Evolutionary conservation across 2,797 vertebrate genomes (phyloP), one percentile per base, ranked within the genome.

Genomic region (Centropyge bicolor): DNA sequence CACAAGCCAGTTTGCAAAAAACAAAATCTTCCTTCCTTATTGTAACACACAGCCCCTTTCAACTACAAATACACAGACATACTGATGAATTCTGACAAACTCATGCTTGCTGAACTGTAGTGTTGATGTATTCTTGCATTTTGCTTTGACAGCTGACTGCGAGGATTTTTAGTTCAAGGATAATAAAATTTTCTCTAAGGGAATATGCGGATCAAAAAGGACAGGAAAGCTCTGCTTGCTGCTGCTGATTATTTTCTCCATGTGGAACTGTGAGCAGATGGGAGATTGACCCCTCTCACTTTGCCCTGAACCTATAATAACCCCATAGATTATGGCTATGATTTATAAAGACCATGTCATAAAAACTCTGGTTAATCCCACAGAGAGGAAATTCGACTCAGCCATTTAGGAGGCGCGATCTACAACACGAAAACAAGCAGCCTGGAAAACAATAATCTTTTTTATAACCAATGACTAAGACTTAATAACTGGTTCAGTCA

Each of bases 251-350:
- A 84, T 76, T 88, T 84, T 79, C 82, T 80, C 46, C 52, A 66
- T 45, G 61, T 27, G 11, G 45, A 20, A 70, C 71, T 57, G 80
- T 43, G 80, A 86, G 76, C 91, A 88, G 91, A 89, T 90, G 91
- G 82, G 24, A 77, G 64, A 62, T 41, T 85, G 78, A 85, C 54
- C 85, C 40, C 46, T 70, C 71, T 74, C 72, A 55, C 51, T 75
- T 61, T 59, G 72, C 70, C 49, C 14, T 35, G 36, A 24, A 59
- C 8, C 48, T 63, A 36, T 75, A 86, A 84, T 51, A 77, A 57
- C 67, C 63, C 43, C 61, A 70, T 45, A 87, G 85, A 88, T 90
- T 83, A 91, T 72, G 48, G 80, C 84, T 86, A 87, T 86, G 70
- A 74, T 81, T 88, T 81, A 86, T 82, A 80, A 77, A 84, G 84